Evolutionary conservation across 1,140 invertebrate genomes (phyloP), one percentile per base, ranked within the genome.

Genomic region (Apis florea): DNA sequence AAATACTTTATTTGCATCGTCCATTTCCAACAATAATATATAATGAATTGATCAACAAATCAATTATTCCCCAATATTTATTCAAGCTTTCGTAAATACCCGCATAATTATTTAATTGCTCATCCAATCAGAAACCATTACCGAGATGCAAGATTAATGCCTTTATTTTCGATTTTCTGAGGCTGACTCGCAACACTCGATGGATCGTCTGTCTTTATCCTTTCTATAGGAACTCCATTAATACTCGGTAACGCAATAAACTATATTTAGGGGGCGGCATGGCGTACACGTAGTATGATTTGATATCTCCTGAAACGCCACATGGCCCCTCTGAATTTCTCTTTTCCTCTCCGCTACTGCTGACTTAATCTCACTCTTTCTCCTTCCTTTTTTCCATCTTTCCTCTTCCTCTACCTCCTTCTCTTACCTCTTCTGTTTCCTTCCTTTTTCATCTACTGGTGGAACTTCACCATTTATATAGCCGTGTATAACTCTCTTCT

Each of bases 211-310:
- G 68, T 78, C 70, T 76, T 92, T 85, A 84, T 91, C 88, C 88
- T 90, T 92, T 90, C 89, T 88, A 90, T 90, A 90, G 88, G 88
- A 92, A 86, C 69, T 90, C 91, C 92, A 92, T 93, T 93, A 92
- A 93, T 93, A 92, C 92, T 90, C 85, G 89, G 91, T 92, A 93
- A 93, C 90, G 92, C 88, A 92, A 93, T 93, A 93, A 93, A 93
- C 91, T 93, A 93, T 92, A 92, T 92, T 93, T 93, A 92, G 91
- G 90, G 90, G 88, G 91, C 90, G 89, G 90, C 83, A 89, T 90
- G 89, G 89, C 89, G 88, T 90, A 89, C 79, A 75, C 89, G 88
- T 88, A 84, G 90, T 91, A 93, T 91, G 91, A 92, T 92, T 92
- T 92, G 91, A 92, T 93, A 93, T 93, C 92, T 93, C 89, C 87